These are phyloP conservation scores for Patella vulgata DNA, from an alignment of 1,140 invertebrate species.

Conservation along the genomic window DNA sequence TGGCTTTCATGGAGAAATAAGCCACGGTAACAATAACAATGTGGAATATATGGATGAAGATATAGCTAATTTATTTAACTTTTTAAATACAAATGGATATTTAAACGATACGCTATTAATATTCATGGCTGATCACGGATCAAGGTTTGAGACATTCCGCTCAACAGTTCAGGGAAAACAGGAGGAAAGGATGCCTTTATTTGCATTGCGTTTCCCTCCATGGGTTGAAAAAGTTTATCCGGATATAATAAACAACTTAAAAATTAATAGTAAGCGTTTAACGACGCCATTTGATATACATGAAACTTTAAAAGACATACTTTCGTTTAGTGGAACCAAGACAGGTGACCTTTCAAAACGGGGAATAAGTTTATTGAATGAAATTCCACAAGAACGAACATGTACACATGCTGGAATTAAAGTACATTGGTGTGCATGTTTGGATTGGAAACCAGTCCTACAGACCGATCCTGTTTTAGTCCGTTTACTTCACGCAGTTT, in stretches of 20 bases:
- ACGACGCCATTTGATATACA: constrained; percentile 69
- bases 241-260: constrained; percentile 74
- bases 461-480: too few relatives aligned
- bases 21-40: constrained; percentile 79
- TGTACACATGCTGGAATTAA: constrained; percentile 90
- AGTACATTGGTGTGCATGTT: too few relatives aligned
- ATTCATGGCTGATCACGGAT: constrained; percentile 92
- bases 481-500: too few relatives aligned
- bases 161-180: too few relatives aligned
- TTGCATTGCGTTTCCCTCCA: constrained; percentile 82
- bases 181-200: constrained; percentile 89
- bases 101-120: constrained; percentile 75
- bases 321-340: constrained; percentile 74
- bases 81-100: constrained; percentile 72
- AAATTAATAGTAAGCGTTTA: constrained; percentile 71
- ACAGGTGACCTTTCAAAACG: constrained; percentile 69
- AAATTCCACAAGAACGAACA: constrained; percentile 74
- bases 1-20: constrained; percentile 85
- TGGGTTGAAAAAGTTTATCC: constrained; percentile 75
- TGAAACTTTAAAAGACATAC: constrained; percentile 62
- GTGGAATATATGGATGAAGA: constrained; percentile 74
- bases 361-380: too few relatives aligned
- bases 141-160: constrained; percentile 83
- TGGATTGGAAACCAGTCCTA: too few relatives aligned
- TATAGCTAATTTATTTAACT: constrained; percentile 76